Percentiles rank a stretch among this genome's conserved stretches.
Evolutionary conservation across 2,113 vertebrate species (phyloP).

Genomic region (Myocastor coypus): DNA sequence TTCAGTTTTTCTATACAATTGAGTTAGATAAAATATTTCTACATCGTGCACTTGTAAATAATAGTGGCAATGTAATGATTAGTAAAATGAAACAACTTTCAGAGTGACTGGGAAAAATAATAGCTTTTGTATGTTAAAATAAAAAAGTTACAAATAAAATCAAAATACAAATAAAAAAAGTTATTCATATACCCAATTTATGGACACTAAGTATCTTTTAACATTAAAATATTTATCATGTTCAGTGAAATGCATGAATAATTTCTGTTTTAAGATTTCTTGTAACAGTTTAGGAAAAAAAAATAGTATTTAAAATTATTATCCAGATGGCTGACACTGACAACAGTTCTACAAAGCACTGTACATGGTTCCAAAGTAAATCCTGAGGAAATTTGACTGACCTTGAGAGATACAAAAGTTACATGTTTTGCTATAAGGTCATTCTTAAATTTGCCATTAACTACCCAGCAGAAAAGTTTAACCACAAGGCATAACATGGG

Average conservation of each 20-base stretch:
- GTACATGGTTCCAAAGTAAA: too few relatives aligned
- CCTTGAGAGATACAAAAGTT: too few relatives aligned
- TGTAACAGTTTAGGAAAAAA: not conserved
- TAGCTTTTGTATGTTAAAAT: not conserved
- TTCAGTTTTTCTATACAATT: conserved; percentile 1
- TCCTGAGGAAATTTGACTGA: too few relatives aligned
- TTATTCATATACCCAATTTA: not conserved
- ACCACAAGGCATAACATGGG: too few relatives aligned
- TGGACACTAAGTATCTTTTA: not conserved
- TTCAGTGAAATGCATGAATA: not conserved
- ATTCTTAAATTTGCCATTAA: too few relatives aligned
- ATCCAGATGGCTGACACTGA: too few relatives aligned
- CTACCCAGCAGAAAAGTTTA: too few relatives aligned
- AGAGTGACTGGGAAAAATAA: not conserved
- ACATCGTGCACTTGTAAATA: not conserved
- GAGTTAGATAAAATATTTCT: not conserved
- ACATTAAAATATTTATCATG: not conserved
- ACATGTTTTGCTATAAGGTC: too few relatives aligned
- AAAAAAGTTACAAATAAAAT: too few relatives aligned
- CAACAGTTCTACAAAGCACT: too few relatives aligned
- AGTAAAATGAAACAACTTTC: not conserved
- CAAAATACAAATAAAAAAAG: conserved; percentile 4
- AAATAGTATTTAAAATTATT: conserved; percentile 7
- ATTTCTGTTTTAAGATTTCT: not conserved
- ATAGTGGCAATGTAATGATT: not conserved